These are phyloP conservation scores for Muscicapa adusta DNA, from an alignment of 2,113 vertebrate genomes.

Conservation along the genomic window DNA sequence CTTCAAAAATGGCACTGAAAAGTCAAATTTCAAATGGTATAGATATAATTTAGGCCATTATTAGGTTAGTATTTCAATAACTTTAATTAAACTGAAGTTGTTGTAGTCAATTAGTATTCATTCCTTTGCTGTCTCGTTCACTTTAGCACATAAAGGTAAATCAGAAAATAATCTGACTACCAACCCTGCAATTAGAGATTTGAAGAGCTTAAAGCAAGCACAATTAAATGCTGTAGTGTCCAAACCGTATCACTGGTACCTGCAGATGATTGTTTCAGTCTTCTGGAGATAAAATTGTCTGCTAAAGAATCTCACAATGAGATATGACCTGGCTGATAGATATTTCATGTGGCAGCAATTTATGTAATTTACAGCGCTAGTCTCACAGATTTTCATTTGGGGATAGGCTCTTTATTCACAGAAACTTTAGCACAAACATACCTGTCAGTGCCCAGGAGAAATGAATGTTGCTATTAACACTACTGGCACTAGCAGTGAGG, in stretches of 20 bases:
- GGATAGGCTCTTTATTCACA: background rate
- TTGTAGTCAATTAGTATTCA: constrained; percentile 22
- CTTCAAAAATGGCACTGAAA: constrained; percentile 8
- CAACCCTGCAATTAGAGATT: constrained; percentile 14
- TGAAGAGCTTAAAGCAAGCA: constrained; percentile 14
- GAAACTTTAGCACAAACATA: background rate
- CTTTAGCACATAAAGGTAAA: constrained; percentile 35
- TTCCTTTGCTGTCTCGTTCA: constrained; percentile 48
- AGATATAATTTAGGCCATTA: background rate
- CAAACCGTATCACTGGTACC: background rate
- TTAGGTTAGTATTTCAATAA: constrained; percentile 36
- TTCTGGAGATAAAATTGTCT: background rate
- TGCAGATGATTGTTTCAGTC: background rate
- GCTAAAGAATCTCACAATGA: background rate
- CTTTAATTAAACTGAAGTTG: constrained; percentile 43
- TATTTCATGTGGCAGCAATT: background rate
- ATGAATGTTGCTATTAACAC: background rate
- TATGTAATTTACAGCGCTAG: background rate
- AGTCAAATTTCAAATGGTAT: background rate
- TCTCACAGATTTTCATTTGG: background rate
- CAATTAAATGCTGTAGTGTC: background rate
- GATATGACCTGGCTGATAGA: background rate
- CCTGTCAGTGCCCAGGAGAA: background rate
- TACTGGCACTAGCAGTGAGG: background rate
- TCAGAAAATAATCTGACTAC: constrained; percentile 44